Percentiles rank a stretch among this genome's conserved stretches.
Conservation (phyloP, 2,888 invertebrate species). For the Digitonthophagus gazella region DNA sequence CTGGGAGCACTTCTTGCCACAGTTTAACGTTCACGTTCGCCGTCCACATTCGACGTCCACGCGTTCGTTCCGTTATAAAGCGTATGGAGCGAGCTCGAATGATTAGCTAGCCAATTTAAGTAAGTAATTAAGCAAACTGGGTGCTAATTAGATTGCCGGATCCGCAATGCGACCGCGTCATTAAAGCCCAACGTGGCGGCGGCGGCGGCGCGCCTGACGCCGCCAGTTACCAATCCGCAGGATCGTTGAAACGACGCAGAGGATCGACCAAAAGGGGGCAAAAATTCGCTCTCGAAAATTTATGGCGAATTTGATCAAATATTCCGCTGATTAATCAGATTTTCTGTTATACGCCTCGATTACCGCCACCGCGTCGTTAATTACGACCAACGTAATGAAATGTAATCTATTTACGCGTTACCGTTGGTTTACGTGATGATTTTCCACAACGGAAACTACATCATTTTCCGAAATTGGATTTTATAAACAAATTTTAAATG, state of each 20-base stretch:
- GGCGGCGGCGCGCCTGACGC: conserved; percentile 33
- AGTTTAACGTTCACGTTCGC: no score
- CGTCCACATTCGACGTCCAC: no score
- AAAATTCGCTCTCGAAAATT: conserved; percentile 28
- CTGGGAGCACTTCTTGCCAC: no score
- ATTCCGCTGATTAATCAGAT: conserved; percentile 29
- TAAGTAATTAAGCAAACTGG: conserved; percentile 42
- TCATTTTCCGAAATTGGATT: no score
- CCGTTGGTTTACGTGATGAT: conserved; percentile 7
- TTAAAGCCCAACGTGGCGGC: conserved; percentile 33
- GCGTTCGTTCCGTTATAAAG: not conserved
- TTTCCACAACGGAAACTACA: no score
- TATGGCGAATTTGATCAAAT: conserved; percentile 29
- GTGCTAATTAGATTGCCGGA: conserved; percentile 44
- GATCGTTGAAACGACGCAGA: conserved; percentile 30
- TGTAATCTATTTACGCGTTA: conserved; percentile 28
- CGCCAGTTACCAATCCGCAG: conserved; percentile 30
- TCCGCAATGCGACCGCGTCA: conserved; percentile 42
- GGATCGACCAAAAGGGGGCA: conserved; percentile 35
- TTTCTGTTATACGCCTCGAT: conserved; percentile 23
- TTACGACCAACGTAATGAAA: conserved; percentile 26
- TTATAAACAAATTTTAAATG: no score
- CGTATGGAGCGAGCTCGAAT: not conserved
- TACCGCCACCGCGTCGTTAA: conserved; percentile 24
- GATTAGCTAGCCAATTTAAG: conserved; percentile 28